Evolutionary conservation across 2,888 invertebrate species (phyloP), one percentile per base, ranked within the genome.

Genomic region (Dynastes maya): DNA sequence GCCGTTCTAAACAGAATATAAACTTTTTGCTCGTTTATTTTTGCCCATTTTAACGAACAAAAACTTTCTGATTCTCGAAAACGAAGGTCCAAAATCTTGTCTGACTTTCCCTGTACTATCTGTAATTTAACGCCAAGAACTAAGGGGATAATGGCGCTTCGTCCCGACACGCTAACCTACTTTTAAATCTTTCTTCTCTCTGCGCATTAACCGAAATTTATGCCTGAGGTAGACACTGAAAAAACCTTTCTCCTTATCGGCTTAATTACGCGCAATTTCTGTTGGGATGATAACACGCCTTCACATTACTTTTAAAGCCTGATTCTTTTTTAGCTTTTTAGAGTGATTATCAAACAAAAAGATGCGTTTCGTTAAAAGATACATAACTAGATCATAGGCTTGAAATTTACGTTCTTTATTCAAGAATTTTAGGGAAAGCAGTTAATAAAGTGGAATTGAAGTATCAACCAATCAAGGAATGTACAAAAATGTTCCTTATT

Each of bases 181-280:
- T 22, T 58, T 22, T 58, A 45, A 58, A 22, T 58, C 55, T 58
- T 58, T 58, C 55, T 58, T 58, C 55, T 58, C 22, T 58, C 22
- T 9, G 16, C 55, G 22, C 16, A 58, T 16, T 58, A 58, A 22
- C 22, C 22, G 16, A 58, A 58, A 58, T 58, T 58, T 58, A 58
- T 58, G 55, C 55, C 22, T 0, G 22, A 58, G 55, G 22, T 22
- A 58, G 8, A 58, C 16, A 16, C 55, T 11, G 45, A 45, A 45
- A 22, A 8, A 6, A 5, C 55, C 22, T 16, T 16, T 22, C 22
- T 5, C 8, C 22, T 58, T 58, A 58, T 58, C 55, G 55, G 55
- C 22, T 58, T 58, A 58, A 58, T 58, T 58, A 58, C 55, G 22
- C 22, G 55, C 16, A 22, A 58, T 58, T 16, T 58, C 55, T 58